Evolutionary conservation across 2,113 vertebrate genomes (phyloP).

Genomic region (Canis aureus): DNA sequence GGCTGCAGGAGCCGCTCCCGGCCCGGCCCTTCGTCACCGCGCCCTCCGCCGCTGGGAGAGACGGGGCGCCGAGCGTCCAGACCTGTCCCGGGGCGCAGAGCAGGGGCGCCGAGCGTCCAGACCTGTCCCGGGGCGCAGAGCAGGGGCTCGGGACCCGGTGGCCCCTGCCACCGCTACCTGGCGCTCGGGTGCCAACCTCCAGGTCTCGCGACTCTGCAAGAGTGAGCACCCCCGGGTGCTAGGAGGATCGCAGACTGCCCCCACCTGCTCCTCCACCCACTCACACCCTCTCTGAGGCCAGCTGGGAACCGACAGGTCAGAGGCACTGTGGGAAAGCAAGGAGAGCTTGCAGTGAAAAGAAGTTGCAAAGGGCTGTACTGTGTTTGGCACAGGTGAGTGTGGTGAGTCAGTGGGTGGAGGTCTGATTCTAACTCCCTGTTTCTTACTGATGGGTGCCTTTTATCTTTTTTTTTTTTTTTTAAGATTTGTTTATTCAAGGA

Average conservation of each 20-base stretch:
- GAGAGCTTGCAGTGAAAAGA: too few relatives aligned
- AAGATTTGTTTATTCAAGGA: not conserved
- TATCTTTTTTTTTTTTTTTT: not conserved
- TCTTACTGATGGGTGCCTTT: not conserved
- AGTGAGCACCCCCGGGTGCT: not conserved
- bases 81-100: not conserved
- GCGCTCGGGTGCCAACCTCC: not conserved
- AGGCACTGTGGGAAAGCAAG: not conserved
- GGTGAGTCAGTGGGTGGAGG: not conserved
- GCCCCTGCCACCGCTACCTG: not conserved
- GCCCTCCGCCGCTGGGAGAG: not conserved
- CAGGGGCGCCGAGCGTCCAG: too few relatives aligned
- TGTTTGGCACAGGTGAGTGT: not conserved
- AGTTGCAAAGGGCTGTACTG: too few relatives aligned
- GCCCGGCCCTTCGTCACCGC: not conserved
- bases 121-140: not conserved
- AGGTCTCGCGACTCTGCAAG: not conserved
- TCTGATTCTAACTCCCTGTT: not conserved
- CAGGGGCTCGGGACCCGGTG: fast-evolving
- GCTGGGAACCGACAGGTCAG: not conserved
- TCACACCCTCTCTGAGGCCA: not conserved
- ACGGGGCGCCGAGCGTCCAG: not conserved
- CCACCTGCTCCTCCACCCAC: not conserved
- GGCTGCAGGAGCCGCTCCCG: not conserved
- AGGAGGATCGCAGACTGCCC: not conserved